Base-by-base conservation (phyloP, 2,888 invertebrate species). In the Ecliptopera silaceata region DNA sequence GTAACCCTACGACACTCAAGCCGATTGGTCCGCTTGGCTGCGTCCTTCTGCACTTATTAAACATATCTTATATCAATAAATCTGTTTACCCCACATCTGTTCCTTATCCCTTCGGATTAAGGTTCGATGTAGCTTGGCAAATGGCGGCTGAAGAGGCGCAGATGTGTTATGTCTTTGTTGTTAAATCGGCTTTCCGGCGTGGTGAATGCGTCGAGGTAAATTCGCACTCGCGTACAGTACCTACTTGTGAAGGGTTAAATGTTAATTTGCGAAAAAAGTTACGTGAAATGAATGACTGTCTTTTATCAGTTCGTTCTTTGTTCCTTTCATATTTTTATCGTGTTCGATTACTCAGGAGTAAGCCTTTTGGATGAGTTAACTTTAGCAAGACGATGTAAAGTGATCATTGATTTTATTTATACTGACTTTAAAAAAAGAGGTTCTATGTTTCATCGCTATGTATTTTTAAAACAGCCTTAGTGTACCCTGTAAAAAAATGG, bases 91-190 rank as follows among this genome's bases (percentile, higher is more conserved):
- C 62, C 60, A 65, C 57, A 56, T 45, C 61, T 60, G 56, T 58
- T 55, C 72, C 71, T 70, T 83, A 77, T 58, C 3, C 6, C 70
- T 8, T 55, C 3, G 42, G 0, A 0, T 53, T 75, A 79, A 62
- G 66, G 77, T 74, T 60, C 36, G 75, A 54, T 70, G 56, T 80
- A 39, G 67, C 47, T 4, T 48, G 38, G 10, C 12, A 45, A 42
- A 1, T 20, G n/a, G n/a, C 22, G 20, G 20, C 64, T 69, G 54
- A 64, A 53, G 59, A 52, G 61, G 75, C 80, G 88, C 90, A 90
- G 90, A 89, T 90, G 89, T 88, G 86, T 86, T 80, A 81, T 79
- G 77, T 84, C 88, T 90, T 90, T 90, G 90, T 90, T 90, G 89
- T 85, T 83, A 88, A 88, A 89, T 89, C 85, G 87, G 86, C 83